Evolutionary conservation across 1,140 invertebrate genomes (phyloP), one percentile per base, ranked within the genome.

Genomic region (Trinorchestia longiramus): DNA sequence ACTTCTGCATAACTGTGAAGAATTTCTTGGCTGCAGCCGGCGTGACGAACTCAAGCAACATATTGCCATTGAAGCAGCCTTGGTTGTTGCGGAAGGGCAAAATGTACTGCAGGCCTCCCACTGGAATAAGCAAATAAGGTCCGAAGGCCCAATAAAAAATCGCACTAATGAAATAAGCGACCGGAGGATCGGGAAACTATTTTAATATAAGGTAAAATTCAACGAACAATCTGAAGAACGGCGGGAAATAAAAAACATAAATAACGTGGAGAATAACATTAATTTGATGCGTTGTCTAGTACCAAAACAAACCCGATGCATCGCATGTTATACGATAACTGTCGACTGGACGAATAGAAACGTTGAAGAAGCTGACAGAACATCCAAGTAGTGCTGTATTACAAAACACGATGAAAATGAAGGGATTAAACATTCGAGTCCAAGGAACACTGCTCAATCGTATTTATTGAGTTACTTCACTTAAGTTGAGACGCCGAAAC

Each of bases 11-110:
- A 94, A 94, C 92, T 43, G 43, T 40, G 92, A 45, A 47, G 92
- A 94, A 94, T 94, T 94, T 94, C 92, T 94, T 94, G 92, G 92
- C 92, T 42, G 92, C 92, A 40, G 92, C 44, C 43, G 92, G 92
- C 40, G 92, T 45, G 92, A 94, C 44, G 92, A 94, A 94, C 44
- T 94, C 92, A 45, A 94, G 92, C 92, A 94, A 94, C 92, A 94
- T 94, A 94, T 94, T 94, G 92, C 92, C 92, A 47, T 94, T 94
- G 92, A 94, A 94, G 92, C 92, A 94, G 92, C 92, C 92, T 94
- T 94, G 92, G 92, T 94, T 94, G 92, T 94, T 94, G 92, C 92
- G 92, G 92, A 94, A 94, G 92, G 92, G 92, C 92, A 94, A 94
- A 94, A 94, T 94, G 92, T 94, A 94, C 92, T 94, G 92, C 43